Evolutionary conservation across 2,113 vertebrate species (phyloP).

Genomic region (Origma solitaria): DNA sequence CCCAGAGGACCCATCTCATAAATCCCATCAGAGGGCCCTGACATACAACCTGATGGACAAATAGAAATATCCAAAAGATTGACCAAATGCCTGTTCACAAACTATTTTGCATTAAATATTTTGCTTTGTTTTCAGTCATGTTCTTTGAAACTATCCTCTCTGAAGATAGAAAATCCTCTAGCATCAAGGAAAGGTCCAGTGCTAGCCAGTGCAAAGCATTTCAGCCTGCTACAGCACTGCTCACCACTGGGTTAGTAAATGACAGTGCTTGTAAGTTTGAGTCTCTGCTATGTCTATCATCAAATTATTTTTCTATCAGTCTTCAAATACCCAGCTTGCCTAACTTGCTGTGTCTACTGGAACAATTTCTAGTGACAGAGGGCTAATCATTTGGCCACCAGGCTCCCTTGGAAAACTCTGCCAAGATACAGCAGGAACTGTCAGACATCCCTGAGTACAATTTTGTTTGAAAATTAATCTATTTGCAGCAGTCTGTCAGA

Average conservation of each 20-base stretch:
- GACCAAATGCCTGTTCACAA: not conserved
- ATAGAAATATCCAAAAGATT: not conserved
- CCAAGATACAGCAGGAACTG: not conserved
- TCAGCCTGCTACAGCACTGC: not conserved
- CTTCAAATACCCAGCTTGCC: not conserved
- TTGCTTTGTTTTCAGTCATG: not conserved
- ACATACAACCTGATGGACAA: not conserved
- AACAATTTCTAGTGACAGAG: not conserved
- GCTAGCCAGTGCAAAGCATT: not conserved
- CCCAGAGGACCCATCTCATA: not conserved
- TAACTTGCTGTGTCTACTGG: not conserved
- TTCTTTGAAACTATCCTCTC: not conserved
- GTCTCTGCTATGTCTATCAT: not conserved
- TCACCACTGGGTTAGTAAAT: not conserved
- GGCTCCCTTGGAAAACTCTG: not conserved
- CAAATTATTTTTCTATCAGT: not conserved
- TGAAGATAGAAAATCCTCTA: not conserved
- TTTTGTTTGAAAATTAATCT: constrained; percentile 7
- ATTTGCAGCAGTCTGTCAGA: not conserved
- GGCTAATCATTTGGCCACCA: not conserved
- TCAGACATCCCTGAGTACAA: not conserved
- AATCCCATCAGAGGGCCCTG: not conserved
- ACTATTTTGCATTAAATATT: not conserved
- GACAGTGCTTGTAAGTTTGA: not conserved
- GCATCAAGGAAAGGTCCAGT: not conserved